A percentile compares a stretch with the other conserved stretches of the same genome.
Evolutionary conservation across 2,888 invertebrate species (phyloP).

Genomic region (Clanis bilineata): DNA sequence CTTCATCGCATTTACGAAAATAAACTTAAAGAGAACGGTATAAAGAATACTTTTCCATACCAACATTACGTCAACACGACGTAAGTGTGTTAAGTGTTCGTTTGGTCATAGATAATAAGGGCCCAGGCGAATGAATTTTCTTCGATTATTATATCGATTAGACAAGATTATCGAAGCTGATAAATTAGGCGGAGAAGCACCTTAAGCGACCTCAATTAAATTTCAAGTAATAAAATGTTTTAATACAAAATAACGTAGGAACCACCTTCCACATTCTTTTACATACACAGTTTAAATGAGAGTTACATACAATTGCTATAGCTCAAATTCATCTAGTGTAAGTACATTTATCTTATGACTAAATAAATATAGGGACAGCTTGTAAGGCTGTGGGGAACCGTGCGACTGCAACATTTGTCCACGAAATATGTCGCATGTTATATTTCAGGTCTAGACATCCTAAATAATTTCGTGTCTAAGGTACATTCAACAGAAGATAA

Average conservation of each 20-base stretch:
- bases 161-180: too few relatives aligned
- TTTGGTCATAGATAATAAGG: too few relatives aligned
- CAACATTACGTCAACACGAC: too few relatives aligned
- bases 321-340: background rate
- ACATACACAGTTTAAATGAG: background rate
- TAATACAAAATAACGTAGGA: background rate
- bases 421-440: constrained; percentile 8
- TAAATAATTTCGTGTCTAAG: background rate
- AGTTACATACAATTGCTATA: background rate
- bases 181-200: too few relatives aligned
- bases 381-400: constrained; percentile 11
- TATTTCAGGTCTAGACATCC: constrained; percentile 15
- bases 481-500: background rate
- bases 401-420: constrained; percentile 7
- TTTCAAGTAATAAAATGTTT: too few relatives aligned
- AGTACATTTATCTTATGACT: background rate
- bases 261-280: background rate
- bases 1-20: too few relatives aligned
- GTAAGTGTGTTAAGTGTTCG: too few relatives aligned
- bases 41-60: too few relatives aligned
- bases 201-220: background rate
- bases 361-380: background rate
- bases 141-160: too few relatives aligned
- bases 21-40: too few relatives aligned
- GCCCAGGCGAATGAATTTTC: too few relatives aligned